Conservation (phyloP, 30 jellyfish, hydroid and myxozoan genomes). For the Sanderia malayensis region DNA sequence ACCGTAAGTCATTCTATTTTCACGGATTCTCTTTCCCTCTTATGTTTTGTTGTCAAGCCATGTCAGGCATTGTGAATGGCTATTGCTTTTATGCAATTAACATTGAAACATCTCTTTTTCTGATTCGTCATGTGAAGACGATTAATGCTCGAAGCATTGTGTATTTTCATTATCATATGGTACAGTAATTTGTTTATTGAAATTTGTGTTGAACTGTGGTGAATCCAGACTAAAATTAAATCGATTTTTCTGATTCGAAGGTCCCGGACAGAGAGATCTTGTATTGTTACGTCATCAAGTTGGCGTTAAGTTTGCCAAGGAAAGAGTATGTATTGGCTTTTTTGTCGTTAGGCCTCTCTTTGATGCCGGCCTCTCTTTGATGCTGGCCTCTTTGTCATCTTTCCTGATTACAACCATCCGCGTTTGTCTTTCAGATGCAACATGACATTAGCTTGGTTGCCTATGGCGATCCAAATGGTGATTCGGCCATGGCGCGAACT, state of each 20-base stretch:
- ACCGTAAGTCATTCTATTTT: constrained; percentile 44
- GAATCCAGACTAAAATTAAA: no score
- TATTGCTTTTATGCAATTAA: no score
- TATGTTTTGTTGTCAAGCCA: not conserved
- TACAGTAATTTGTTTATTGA: no score
- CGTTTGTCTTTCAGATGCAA: constrained; percentile 55
- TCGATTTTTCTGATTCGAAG: no score
- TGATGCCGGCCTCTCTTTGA: no score
- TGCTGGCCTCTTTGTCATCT: no score
- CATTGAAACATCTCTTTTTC: no score
- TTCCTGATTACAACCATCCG: constrained; percentile 1
- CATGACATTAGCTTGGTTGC: constrained; percentile 92
- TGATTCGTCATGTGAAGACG: no score
- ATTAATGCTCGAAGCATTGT: no score
- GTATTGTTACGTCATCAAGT: constrained; percentile 70
- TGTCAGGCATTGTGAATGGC: not conserved
- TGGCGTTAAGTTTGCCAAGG: constrained; percentile 64
- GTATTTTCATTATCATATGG: no score
- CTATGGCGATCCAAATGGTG: constrained; percentile 94
- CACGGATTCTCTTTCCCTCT: not conserved
- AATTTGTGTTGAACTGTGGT: no score
- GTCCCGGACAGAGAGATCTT: constrained; percentile 77
- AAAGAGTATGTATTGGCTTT: constrained; percentile 42
- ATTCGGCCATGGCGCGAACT: constrained; percentile 94
- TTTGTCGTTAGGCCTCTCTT: no score